These are phyloP conservation scores for Abrostola triplasia DNA, from an alignment of 2,888 invertebrate species.

Conservation along the genomic window DNA sequence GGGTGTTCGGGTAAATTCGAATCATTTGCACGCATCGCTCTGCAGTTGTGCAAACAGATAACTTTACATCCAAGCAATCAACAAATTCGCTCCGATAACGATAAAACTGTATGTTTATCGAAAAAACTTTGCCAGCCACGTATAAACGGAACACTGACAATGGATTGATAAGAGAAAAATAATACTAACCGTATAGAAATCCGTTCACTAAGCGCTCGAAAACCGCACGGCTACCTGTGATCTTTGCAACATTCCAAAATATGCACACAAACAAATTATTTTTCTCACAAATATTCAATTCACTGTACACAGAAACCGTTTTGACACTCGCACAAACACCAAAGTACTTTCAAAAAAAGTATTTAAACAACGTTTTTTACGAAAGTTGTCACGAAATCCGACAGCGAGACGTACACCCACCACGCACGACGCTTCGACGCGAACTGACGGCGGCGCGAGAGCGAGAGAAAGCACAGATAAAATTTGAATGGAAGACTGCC, in stretches of 20 bases:
- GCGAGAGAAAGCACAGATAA: constrained; percentile 74
- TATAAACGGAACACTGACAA: constrained; percentile 59
- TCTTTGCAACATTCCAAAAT: constrained; percentile 81
- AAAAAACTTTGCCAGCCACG: constrained; percentile 62
- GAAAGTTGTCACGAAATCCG: constrained; percentile 78
- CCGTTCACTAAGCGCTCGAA: constrained; percentile 67
- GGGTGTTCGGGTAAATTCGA: constrained; percentile 50
- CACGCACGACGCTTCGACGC: constrained; percentile 57
- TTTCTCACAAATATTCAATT: constrained; percentile 60
- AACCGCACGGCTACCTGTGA: constrained; percentile 66
- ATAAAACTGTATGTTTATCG: constrained; percentile 43
- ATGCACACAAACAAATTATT: constrained; percentile 64
- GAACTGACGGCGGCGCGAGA: constrained; percentile 73
- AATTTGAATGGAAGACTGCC: constrained; percentile 62
- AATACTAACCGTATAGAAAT: constrained; percentile 71
- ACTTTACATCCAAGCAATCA: constrained; percentile 39
- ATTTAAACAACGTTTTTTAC: constrained; percentile 75
- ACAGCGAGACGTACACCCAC: constrained; percentile 58
- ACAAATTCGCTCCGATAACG: constrained; percentile 54
- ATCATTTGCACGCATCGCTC: constrained; percentile 33
- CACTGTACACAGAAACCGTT: constrained; percentile 63
- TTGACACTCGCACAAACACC: constrained; percentile 67
- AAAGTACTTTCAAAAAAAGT: constrained; percentile 73
- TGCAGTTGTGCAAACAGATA: constrained; percentile 56
- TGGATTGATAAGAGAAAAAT: constrained; percentile 72